These are phyloP conservation scores for Vicugna pacos DNA, from an alignment of 2,113 vertebrate genomes.

Conservation along the genomic window DNA sequence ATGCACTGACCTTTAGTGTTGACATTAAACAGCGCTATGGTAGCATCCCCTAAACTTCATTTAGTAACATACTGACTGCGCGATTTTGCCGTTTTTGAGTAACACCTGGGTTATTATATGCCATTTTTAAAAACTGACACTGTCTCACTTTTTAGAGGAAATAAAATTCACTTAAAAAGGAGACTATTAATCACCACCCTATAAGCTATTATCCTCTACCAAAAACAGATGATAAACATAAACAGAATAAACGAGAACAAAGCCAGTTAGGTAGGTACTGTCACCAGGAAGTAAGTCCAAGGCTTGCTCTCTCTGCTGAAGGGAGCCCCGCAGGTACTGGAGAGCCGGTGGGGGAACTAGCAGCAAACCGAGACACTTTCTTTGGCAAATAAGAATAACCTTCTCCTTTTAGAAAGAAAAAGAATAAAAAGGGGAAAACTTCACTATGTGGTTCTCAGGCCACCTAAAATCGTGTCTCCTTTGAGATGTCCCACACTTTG, in stretches of 20 bases:
- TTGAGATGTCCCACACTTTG: not conserved
- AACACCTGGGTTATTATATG: not conserved
- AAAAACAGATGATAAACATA: not conserved
- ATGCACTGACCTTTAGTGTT: not conserved
- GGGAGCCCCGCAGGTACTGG: not conserved
- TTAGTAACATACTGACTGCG: not conserved
- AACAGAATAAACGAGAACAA: conserved; percentile 7
- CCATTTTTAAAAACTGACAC: not conserved
- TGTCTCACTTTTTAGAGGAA: conserved; percentile 1
- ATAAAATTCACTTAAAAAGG: conserved; percentile 22
- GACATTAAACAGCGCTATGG: not conserved
- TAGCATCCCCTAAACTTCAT: not conserved
- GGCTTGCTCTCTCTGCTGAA: not conserved
- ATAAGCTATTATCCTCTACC: not conserved
- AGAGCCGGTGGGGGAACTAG: not conserved
- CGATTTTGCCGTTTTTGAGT: not conserved
- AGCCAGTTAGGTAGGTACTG: not conserved
- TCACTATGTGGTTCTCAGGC: not conserved
- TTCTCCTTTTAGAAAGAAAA: not conserved
- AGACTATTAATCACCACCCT: not conserved
- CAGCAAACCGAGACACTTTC: not conserved
- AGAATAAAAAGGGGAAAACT: not conserved
- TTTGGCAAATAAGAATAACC: not conserved
- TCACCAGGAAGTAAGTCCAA: not conserved
- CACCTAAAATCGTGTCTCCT: not conserved